Evolutionary conservation across 2,113 vertebrate species (phyloP).

Genomic region (Hippocampus comes): DNA sequence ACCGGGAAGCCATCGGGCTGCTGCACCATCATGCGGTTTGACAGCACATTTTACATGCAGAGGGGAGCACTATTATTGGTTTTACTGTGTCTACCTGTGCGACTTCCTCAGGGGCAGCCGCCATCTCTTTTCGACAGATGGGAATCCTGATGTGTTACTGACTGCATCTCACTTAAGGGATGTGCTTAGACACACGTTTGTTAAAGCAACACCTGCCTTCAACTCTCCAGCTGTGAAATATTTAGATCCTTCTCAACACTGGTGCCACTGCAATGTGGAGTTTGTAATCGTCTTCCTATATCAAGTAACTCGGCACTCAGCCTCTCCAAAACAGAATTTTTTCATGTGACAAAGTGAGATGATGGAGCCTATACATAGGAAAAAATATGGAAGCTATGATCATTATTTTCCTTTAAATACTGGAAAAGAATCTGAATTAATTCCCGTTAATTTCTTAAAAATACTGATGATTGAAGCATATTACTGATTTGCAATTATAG

Average conservation of each 20-base stretch:
- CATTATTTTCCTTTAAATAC: not conserved
- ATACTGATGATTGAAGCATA: not conserved
- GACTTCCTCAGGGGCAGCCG: conserved; percentile 40
- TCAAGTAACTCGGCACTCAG: not conserved
- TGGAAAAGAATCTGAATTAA: not conserved
- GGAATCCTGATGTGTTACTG: conserved; percentile 49
- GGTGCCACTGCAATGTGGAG: not conserved
- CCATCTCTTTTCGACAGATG: conserved; percentile 47
- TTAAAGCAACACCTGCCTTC: conserved; percentile 54
- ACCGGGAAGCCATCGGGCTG: conserved; percentile 33
- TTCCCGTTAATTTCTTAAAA: not conserved
- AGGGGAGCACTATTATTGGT: conserved; percentile 31
- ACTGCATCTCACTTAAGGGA: conserved; percentile 51
- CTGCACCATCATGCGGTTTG: conserved; percentile 23
- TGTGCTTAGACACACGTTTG: conserved; percentile 36
- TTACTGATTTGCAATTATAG: not conserved
- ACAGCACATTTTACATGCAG: conserved; percentile 35
- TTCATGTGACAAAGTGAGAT: not conserved
- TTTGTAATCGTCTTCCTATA: not conserved
- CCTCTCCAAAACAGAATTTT: not conserved
- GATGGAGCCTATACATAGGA: not conserved
- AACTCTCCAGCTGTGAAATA: conserved; percentile 25
- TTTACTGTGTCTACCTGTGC: conserved; percentile 35
- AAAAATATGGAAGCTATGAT: not conserved
- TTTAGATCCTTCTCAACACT: conserved; percentile 18